Base-by-base conservation (phyloP, 2,113 vertebrate genomes). In the Poecile atricapillus region DNA sequence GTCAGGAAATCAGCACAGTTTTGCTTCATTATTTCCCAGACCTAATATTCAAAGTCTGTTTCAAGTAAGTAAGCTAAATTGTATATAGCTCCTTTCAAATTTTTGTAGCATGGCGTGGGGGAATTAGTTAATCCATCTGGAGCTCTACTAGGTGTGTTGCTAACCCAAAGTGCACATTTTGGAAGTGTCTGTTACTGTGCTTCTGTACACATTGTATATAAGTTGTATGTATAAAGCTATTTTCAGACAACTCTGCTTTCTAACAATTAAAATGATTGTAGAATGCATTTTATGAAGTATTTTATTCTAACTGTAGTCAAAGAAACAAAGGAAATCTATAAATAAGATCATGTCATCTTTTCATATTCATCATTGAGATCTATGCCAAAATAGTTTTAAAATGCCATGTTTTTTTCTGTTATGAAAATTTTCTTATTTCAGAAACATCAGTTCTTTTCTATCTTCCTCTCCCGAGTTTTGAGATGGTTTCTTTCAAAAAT, bases 261-360 rank as follows among this genome's bases (percentile, higher is more conserved):
- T 82, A 92, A 88, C 25, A 60, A 88, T 93, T 95, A 92, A 95
- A 95, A 80, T 69, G 5, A 18, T 53, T 65, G 21, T 33, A 31
- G 21, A 89, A 86, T 52, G 13, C 46, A 59, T 77, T 94, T 31
- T 37, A 46, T 81, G 56, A 44, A 56, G 5, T 43, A 63, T 93
- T 84, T 76, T 93, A 47, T 94, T 91, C 49, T 82, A 85, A 89
- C 22, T 74, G 24, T 55, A 41, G 15, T 74, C 37, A 88, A 79
- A 79, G 37, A 68, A 75, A 31, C 31, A 76, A 90, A 53, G 11
- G 6, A 87, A 69, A 77, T 50, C 23, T 80, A 21, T 68, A 64
- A 81, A 88, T 59, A 33, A 60, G 47, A 37, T 35, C 12, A 35
- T 27, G 43, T 35, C 37, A 64, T 7, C 23, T 91, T 88, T 85